Percentiles rank a stretch among this genome's conserved stretches.
Conservation (phyloP, 2,797 vertebrate genomes). For the Psittacula echo region DNA sequence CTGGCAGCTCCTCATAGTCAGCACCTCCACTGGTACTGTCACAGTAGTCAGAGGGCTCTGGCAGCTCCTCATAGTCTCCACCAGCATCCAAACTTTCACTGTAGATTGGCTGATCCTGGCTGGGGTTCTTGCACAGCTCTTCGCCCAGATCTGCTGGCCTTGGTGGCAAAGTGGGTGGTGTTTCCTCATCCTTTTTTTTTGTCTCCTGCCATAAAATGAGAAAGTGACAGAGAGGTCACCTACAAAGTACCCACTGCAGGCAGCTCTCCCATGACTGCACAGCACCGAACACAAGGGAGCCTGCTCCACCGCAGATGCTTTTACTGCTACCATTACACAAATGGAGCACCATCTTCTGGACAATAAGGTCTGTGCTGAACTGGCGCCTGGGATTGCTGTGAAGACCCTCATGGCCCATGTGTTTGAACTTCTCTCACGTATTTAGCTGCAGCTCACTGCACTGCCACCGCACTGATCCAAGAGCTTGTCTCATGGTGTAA, state of each 20-base stretch:
- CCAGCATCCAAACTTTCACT: not conserved
- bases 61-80: conserved; percentile 79
- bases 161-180: conserved; percentile 83
- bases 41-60: conserved; percentile 37
- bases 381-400: not conserved
- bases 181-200: conserved; percentile 69
- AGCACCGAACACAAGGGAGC: not conserved
- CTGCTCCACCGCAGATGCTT: not conserved
- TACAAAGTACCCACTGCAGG: not conserved
- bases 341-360: not conserved
- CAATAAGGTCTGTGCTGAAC: not conserved
- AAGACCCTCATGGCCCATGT: not conserved
- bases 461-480: not conserved
- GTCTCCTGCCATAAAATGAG: conserved; percentile 25
- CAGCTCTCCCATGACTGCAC: not conserved
- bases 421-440: not conserved
- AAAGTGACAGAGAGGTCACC: not conserved
- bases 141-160: not conserved
- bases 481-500: not conserved
- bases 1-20: conserved; percentile 82
- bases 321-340: not conserved
- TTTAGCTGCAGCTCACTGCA: not conserved
- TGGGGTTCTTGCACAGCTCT: not conserved
- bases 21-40: not conserved
- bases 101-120: not conserved